Conservation (phyloP, 2,113 vertebrate genomes). For the Rhea americana region DNA sequence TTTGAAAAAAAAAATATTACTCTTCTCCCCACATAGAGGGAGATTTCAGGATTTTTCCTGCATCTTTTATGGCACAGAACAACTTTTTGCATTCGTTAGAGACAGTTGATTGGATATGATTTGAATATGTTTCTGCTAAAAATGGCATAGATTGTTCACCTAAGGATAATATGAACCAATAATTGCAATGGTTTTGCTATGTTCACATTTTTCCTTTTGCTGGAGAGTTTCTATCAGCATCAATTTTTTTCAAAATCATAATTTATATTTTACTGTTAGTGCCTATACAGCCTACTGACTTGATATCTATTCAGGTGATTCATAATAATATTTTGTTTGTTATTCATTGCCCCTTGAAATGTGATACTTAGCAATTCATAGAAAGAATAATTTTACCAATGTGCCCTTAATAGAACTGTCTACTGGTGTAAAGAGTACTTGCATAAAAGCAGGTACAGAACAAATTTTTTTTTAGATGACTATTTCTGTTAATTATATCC, state of each 20-base stretch:
- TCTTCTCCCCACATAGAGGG: neutral
- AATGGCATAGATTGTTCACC: neutral
- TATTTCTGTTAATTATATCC: neutral
- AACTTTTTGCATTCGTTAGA: neutral
- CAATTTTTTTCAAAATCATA: too few species aligned
- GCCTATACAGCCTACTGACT: neutral
- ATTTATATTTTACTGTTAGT: neutral
- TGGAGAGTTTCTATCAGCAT: neutral
- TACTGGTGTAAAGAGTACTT: neutral
- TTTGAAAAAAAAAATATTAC: neutral
- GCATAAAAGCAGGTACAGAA: neutral
- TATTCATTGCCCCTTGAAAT: neutral
- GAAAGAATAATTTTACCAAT: slow-evolving; percentile 16
- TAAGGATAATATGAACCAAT: neutral
- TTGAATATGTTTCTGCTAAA: neutral
- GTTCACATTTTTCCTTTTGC: neutral
- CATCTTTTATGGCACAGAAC: neutral
- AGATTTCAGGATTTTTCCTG: neutral
- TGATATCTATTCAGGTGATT: neutral
- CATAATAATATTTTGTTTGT: slow-evolving; percentile 22
- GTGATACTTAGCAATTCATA: slow-evolving; percentile 9
- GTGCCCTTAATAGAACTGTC: neutral
- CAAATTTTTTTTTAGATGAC: neutral
- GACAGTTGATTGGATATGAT: neutral
- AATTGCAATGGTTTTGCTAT: neutral